A percentile compares a stretch with the other conserved stretches of the same genome.
Conservation (phyloP, 1,140 invertebrate genomes). For the Maconellicoccus hirsutus region DNA sequence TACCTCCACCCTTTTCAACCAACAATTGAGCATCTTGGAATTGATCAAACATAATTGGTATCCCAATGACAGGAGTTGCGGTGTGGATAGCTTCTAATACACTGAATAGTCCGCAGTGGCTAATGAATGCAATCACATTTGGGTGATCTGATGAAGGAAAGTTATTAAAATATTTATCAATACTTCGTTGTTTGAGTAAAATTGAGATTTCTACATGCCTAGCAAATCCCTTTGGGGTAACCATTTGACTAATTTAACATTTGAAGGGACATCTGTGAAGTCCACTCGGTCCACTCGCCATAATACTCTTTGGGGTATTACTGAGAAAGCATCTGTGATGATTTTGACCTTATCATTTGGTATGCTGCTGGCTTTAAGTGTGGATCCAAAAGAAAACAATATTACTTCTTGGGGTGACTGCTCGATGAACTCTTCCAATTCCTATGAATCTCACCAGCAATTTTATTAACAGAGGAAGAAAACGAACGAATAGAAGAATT, state of each 20-base stretch:
- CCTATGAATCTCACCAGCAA: too few species aligned
- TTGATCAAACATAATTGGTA: conserved; percentile 56
- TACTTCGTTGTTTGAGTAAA: too few species aligned
- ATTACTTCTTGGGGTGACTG: conserved; percentile 17
- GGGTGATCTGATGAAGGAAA: conserved; percentile 42
- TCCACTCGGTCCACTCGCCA: conserved; percentile 50
- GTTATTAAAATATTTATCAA: too few species aligned
- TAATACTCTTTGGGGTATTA: conserved; percentile 31
- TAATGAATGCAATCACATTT: conserved; percentile 54
- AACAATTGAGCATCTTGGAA: conserved; percentile 38
- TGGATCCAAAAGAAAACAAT: conserved; percentile 20
- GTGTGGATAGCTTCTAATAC: conserved; percentile 56
- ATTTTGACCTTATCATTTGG: not conserved
- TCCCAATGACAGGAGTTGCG: conserved; percentile 53
- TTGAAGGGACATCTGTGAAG: conserved; percentile 28
- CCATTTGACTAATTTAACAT: conserved; percentile 35
- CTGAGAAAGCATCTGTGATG: conserved; percentile 3
- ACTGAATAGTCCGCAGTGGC: conserved; percentile 56
- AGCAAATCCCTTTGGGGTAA: conserved; percentile 41
- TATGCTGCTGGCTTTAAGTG: not conserved
- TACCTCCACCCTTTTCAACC: conserved; percentile 11
- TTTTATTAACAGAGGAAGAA: too few species aligned
- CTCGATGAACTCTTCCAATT: conserved; percentile 23
- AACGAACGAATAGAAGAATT: too few species aligned
- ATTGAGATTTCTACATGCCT: too few species aligned